Evolutionary conservation across 2,797 vertebrate species (phyloP).

Genomic region (Graptemys geographica): DNA sequence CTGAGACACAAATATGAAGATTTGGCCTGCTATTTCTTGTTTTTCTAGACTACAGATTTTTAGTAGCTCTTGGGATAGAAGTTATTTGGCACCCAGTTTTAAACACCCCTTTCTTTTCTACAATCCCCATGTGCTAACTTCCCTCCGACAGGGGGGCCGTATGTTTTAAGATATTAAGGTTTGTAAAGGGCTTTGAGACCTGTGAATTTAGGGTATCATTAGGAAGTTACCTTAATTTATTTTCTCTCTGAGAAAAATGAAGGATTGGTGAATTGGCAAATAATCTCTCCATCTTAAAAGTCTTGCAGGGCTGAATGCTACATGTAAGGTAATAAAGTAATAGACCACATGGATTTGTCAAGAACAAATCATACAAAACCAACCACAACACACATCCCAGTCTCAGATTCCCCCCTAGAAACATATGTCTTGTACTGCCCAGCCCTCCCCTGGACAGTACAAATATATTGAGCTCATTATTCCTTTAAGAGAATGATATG

Average conservation of each 20-base stretch:
- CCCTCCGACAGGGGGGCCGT: fast-evolving
- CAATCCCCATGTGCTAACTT: neutral
- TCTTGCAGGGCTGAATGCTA: neutral
- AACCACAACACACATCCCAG: neutral
- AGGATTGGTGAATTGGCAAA: neutral
- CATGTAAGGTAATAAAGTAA: neutral
- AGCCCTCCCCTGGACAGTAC: too few relatives aligned
- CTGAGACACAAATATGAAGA: neutral
- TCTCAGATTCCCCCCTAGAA: too few relatives aligned
- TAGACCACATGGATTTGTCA: neutral
- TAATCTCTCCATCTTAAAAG: neutral
- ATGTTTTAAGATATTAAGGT: neutral
- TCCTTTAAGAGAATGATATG: too few relatives aligned
- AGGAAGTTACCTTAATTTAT: neutral
- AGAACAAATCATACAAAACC: neutral
- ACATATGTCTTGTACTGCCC: too few relatives aligned
- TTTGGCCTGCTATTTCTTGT: neutral
- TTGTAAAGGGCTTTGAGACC: neutral
- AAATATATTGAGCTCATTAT: too few relatives aligned
- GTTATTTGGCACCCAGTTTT: neutral
- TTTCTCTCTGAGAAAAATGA: neutral
- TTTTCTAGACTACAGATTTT: neutral
- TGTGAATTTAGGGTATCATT: neutral
- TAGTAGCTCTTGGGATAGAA: neutral
- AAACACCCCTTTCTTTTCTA: neutral